phyloP scores from a whole-genome alignment of 2,113 vertebrate genomes.

The Rafetus swinhoei region DNA sequence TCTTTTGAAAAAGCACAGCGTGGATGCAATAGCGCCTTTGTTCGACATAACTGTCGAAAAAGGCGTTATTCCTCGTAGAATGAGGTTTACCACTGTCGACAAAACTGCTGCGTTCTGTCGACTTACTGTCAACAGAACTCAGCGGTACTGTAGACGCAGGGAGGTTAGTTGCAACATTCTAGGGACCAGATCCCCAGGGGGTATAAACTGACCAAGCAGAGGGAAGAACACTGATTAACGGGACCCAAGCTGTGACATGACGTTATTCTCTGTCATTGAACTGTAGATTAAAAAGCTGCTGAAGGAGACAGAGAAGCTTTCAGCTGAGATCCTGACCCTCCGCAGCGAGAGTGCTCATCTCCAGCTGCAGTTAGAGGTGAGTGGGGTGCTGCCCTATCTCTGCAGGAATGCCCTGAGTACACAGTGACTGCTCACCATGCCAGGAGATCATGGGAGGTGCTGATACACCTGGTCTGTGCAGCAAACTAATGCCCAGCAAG shows the following conservation, averaged over 20 bases:
- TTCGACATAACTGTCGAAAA: too few species aligned
- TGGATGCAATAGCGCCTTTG: too few species aligned
- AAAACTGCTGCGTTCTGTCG: too few species aligned
- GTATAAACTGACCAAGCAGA: background rate
- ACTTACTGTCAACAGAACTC: too few species aligned
- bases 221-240: background rate
- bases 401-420: background rate
- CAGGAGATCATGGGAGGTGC: background rate
- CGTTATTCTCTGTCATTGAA: rapidly evolving
- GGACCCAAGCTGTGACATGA: background rate
- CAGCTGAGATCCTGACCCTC: constrained; percentile 69
- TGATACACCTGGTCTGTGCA: background rate
- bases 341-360: constrained; percentile 61
- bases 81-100: too few species aligned
- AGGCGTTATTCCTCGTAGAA: too few species aligned
- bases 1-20: too few species aligned
- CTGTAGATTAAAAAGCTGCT: constrained; percentile 73
- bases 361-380: constrained; percentile 68
- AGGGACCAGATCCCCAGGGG: too few species aligned
- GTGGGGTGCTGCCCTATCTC: background rate
- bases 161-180: background rate
- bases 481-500: background rate
- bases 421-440: background rate
- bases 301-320: constrained; percentile 74
- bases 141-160: too few species aligned